A percentile compares a stretch with the other conserved stretches of the same genome.
Conservation (phyloP, 2,888 invertebrate species). For the Pristionchus mayeri region DNA sequence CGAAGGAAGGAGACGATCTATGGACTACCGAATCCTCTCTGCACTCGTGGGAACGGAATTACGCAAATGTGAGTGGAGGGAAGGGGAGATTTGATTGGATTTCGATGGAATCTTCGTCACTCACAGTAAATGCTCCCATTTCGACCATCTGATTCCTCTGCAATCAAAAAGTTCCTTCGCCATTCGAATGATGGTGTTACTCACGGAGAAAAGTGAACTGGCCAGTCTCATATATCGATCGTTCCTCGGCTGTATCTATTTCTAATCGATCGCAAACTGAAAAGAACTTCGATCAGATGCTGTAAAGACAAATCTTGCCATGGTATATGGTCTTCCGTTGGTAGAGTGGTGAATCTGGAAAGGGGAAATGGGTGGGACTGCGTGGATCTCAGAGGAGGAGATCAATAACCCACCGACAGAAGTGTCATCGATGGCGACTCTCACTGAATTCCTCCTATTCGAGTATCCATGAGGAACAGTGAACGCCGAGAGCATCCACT, state of each 20-base stretch:
- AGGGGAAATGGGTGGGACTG: neutral
- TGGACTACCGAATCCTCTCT: neutral
- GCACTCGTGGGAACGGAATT: neutral
- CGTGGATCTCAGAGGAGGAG: too few species aligned
- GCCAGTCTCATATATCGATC: constrained; percentile 39
- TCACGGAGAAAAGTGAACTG: neutral
- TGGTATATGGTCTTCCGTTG: constrained; percentile 19
- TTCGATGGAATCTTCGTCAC: too few species aligned
- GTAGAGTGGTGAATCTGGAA: constrained; percentile 29
- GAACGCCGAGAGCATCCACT: constrained; percentile 41
- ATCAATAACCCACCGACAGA: neutral
- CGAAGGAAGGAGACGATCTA: neutral
- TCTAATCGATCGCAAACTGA: constrained; percentile 43
- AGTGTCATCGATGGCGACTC: constrained; percentile 12
- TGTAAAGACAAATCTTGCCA: neutral
- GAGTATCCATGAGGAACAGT: constrained; percentile 29
- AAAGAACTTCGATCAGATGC: neutral
- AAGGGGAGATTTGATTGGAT: too few species aligned
- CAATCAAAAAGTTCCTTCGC: neutral
- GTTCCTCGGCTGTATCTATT: constrained; percentile 34
- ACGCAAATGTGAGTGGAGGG: neutral
- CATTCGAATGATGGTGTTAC: neutral
- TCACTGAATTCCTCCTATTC: neutral
- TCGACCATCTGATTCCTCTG: constrained; percentile 8
- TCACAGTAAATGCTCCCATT: constrained; percentile 35